These are phyloP conservation scores for Drosophila busckii DNA, from an alignment of 1,140 invertebrate genomes.

Conservation along the genomic window DNA sequence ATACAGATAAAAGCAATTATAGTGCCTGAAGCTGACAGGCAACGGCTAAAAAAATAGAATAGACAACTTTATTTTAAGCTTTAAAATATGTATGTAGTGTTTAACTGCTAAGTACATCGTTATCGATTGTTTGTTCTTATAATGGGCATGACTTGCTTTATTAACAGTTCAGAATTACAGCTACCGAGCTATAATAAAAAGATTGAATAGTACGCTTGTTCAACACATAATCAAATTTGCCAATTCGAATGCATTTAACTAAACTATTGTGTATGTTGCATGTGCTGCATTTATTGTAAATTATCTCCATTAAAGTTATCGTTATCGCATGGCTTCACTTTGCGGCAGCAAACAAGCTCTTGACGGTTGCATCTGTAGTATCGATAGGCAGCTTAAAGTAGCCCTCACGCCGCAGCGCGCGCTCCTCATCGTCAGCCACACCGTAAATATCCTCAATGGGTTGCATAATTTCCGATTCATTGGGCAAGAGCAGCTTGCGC, in stretches of 20 bases:
- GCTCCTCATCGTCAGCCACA: conserved; percentile 61
- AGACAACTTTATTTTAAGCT: conserved; percentile 6
- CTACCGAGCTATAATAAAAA: too few relatives aligned
- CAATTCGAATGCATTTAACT: too few relatives aligned
- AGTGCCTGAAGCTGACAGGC: conserved; percentile 1
- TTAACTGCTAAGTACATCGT: too few relatives aligned
- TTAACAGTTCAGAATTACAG: too few relatives aligned
- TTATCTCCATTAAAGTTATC: not conserved
- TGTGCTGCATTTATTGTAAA: too few relatives aligned
- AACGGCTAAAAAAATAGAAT: conserved; percentile 24
- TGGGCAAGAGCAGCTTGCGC: conserved; percentile 62
- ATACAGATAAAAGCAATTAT: conserved; percentile 62
- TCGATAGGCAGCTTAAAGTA: conserved; percentile 65
- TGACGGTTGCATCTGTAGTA: conserved; percentile 58
- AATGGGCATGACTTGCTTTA: too few relatives aligned
- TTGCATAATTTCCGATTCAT: conserved; percentile 63
- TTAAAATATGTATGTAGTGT: too few relatives aligned
- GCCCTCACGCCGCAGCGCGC: conserved; percentile 37
- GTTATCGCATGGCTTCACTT: conserved; percentile 21
- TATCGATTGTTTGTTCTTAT: too few relatives aligned
- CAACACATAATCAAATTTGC: too few relatives aligned
- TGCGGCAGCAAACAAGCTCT: conserved; percentile 56
- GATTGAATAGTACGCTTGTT: too few relatives aligned
- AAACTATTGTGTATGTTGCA: too few relatives aligned
- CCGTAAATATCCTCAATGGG: conserved; percentile 72